Evolutionary conservation across 1,140 invertebrate genomes (phyloP).

Genomic region (Heliconius nattereri): DNA sequence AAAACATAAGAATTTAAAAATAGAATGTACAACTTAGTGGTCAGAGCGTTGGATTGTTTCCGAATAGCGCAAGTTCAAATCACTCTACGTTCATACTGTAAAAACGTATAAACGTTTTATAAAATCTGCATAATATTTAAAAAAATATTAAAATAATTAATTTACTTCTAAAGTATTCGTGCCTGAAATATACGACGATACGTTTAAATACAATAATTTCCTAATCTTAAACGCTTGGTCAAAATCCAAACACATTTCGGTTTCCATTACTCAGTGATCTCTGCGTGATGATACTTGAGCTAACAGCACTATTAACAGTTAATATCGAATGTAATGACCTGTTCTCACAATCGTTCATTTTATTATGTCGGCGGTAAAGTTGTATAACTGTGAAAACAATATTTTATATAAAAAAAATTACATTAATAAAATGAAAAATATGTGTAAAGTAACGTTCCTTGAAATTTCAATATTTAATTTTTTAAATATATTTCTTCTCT

Average conservation of each 20-base stretch:
- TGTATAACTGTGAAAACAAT: conserved; percentile 7
- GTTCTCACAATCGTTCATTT: conserved; percentile 44
- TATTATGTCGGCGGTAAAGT: conserved; percentile 6
- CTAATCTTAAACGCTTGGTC: conserved; percentile 7
- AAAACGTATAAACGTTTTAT: too few species aligned
- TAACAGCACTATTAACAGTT: conserved; percentile 41
- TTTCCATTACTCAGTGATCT: conserved; percentile 26
- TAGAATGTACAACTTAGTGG: too few species aligned
- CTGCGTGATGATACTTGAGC: conserved; percentile 32
- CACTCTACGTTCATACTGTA: too few species aligned
- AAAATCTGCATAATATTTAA: too few species aligned
- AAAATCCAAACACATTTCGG: conserved; percentile 9
- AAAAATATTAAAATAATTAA: too few species aligned
- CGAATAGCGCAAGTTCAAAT: too few species aligned
- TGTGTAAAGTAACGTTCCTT: too few species aligned
- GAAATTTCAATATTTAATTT: too few species aligned
- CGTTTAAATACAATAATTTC: not conserved
- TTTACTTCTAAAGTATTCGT: too few species aligned
- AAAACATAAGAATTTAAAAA: too few species aligned
- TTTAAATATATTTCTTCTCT: not conserved
- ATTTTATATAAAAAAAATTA: not conserved
- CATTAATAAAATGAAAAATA: too few species aligned
- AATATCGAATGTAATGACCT: conserved; percentile 39
- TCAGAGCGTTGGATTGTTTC: too few species aligned
- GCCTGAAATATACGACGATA: not conserved